Evolutionary conservation across 2,113 vertebrate species (phyloP), one percentile per base, ranked within the genome.

Genomic region (Cyanoderma ruficeps): DNA sequence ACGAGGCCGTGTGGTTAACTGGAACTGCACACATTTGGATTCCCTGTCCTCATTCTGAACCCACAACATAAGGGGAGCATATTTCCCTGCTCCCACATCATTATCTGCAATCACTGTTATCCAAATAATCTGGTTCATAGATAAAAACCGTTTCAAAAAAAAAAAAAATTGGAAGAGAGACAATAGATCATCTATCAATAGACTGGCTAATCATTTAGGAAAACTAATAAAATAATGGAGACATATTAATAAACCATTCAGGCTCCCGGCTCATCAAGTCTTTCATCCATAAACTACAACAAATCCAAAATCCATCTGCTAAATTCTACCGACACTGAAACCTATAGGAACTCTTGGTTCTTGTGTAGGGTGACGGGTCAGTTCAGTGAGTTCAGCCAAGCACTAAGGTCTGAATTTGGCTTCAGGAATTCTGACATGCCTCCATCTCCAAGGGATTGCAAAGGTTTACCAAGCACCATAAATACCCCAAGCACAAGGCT

Each of bases 341-440:
- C 49, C 91, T 63, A 28, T 18, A 91, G 50, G 64, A 95, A 63
- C 68, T 68, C 75, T 37, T 39, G 47, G 63, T 95, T 94, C 70
- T 77, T 10, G 35, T 92, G 94, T 39, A 85, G 69, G 91, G 93
- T 89, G 94, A 96, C 3, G 47, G 96, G 97, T 97, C 96, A 85
- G 93, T 64, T 64, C 80, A 84, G 47, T 7, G 90, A 94, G 96
- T 97, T 97, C 97, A 98, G 98, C 97, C 97, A 98, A 98, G 94
- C 90, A 28, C 68, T 46, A 65, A 93, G 69, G 94, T 94, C 94
- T 97, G 91, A 92, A 96, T 89, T 96, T 97, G 97, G 97, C 95
- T 92, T 78, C 30, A 90, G 74, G 79, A 83, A 46, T 84, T 74
- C 88, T 94, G 96, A 96, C 83, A 35, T 96, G 87, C 84, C 93